phyloP scores from a whole-genome alignment of 1,140 invertebrate species.

The Nilaparvata lugens region DNA sequence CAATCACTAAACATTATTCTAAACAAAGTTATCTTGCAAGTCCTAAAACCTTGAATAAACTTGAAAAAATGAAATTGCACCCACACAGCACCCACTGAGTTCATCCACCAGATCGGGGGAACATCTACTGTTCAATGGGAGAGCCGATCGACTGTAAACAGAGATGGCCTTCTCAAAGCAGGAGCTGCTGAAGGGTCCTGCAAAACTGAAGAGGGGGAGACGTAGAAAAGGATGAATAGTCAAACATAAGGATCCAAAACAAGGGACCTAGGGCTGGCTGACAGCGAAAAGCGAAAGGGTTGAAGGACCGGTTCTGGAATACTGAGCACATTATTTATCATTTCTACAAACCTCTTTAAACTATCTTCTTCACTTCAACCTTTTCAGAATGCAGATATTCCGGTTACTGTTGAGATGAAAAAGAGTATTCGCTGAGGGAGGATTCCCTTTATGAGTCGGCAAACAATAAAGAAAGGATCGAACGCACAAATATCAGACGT shows the following conservation, averaged over 20 bases:
- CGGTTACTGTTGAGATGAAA: conserved; percentile 12
- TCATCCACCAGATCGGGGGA: no score
- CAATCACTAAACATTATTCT: no score
- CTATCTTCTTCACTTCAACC: conserved; percentile 8
- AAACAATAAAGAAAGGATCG: not conserved
- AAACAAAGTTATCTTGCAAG: no score
- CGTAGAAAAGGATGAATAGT: conserved; percentile 6
- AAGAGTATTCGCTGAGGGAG: conserved; percentile 10
- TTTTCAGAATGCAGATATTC: conserved; percentile 18
- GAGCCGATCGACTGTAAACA: not conserved
- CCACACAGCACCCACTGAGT: not conserved
- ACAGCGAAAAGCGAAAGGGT: conserved; percentile 11
- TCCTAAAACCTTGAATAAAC: not conserved
- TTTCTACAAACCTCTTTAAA: conserved; percentile 12
- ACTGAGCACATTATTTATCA: conserved; percentile 11
- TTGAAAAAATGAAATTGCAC: not conserved
- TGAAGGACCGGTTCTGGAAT: conserved; percentile 13
- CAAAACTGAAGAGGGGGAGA: conserved; percentile 9
- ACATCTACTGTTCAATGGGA: not conserved
- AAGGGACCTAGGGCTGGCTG: conserved; percentile 5
- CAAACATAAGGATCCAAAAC: conserved; percentile 6
- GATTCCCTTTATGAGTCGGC: conserved; percentile 2
- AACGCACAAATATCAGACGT: not conserved
- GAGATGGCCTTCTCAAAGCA: not conserved
- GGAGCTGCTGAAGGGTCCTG: not conserved